phyloP scores from a whole-genome alignment of 2,888 invertebrate genomes.

The Phragmatobia fuliginosa region DNA sequence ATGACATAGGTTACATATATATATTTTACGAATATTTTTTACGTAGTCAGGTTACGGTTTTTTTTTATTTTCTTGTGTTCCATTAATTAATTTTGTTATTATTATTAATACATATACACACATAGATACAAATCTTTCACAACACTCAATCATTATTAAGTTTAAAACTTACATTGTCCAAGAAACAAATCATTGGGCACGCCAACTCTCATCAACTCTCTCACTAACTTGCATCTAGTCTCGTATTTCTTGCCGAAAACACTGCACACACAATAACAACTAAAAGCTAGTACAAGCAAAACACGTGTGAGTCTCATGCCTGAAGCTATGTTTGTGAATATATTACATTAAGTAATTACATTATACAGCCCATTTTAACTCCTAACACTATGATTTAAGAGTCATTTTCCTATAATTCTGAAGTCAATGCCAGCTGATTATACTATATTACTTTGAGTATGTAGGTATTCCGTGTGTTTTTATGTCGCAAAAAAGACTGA shows the following conservation, averaged over 20 bases:
- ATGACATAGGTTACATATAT: too few species aligned
- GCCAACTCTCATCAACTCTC: conserved; percentile 69
- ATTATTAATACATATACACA: background rate
- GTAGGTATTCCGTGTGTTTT: conserved; percentile 4
- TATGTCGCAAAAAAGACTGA: background rate
- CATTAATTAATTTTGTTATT: background rate
- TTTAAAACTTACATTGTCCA: conserved; percentile 72
- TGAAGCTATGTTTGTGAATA: conserved; percentile 46
- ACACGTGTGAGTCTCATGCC: conserved; percentile 68
- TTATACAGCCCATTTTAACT: conserved; percentile 13
- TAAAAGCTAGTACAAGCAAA: conserved; percentile 33
- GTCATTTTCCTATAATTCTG: conserved; percentile 30
- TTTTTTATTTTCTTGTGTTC: too few species aligned
- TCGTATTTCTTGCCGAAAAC: conserved; percentile 64
- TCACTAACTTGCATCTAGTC: conserved; percentile 73
- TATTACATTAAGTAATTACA: conserved; percentile 20
- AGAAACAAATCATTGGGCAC: conserved; percentile 69
- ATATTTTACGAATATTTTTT: too few species aligned
- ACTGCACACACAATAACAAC: conserved; percentile 19
- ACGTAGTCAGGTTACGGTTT: too few species aligned
- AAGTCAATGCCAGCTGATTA: conserved; percentile 65
- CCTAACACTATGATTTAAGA: conserved; percentile 8
- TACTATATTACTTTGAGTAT: conserved; percentile 8
- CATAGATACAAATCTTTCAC: background rate
- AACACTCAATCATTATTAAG: background rate